phyloP scores from a whole-genome alignment of 2,113 vertebrate species.

The Garra rufa region DNA sequence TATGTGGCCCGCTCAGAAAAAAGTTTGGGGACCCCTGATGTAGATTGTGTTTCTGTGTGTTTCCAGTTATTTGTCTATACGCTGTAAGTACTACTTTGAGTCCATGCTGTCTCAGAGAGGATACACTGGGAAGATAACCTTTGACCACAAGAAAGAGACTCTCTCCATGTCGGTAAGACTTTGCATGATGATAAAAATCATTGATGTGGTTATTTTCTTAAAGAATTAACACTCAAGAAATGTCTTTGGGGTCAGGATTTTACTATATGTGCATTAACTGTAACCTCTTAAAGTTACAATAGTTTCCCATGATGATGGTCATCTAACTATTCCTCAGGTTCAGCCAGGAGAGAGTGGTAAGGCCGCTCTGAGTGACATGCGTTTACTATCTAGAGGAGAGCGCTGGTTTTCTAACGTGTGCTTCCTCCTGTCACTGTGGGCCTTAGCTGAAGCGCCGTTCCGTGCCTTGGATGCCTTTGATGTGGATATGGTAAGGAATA shows the following conservation, averaged over 20 bases:
- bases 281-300: too few species aligned
- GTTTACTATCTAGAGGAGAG: conserved; percentile 92
- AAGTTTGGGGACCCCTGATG: too few species aligned
- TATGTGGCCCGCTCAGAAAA: too few species aligned
- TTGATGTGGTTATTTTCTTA: background rate
- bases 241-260: too few species aligned
- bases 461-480: conserved; percentile 97
- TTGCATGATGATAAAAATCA: background rate
- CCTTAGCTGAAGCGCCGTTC: conserved; percentile 93
- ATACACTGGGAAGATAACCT: conserved; percentile 88
- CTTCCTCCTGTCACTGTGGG: conserved; percentile 95
- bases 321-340: conserved; percentile 74
- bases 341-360: conserved; percentile 87
- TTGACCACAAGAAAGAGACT: conserved; percentile 92
- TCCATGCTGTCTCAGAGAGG: conserved; percentile 82
- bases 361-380: conserved; percentile 82
- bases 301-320: background rate
- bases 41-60: background rate
- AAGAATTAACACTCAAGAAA: background rate
- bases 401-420: conserved; percentile 98
- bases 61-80: conserved; percentile 84
- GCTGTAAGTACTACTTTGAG: conserved; percentile 92
- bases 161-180: conserved; percentile 91
- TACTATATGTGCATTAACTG: background rate
- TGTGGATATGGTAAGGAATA: conserved; percentile 93